phyloP scores from a whole-genome alignment of 23 tunicate species.

The Corella eumyota region DNA sequence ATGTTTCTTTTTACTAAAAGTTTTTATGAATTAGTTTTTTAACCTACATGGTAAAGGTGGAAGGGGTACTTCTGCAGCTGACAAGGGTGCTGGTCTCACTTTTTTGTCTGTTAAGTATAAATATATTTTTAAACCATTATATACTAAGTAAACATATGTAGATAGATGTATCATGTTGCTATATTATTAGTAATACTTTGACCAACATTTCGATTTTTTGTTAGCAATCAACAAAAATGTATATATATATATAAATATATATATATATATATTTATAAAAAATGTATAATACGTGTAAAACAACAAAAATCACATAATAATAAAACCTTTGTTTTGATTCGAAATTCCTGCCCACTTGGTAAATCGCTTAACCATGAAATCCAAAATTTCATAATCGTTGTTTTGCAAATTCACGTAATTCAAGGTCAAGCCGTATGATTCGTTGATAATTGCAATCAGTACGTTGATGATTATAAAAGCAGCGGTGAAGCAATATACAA shows the following conservation, averaged over 20 bases:
- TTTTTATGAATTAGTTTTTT: neutral
- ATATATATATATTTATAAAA: too few relatives aligned
- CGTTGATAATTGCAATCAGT: conserved; percentile 90
- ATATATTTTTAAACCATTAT: neutral
- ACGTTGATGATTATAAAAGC: conserved; percentile 82
- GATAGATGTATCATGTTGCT: too few relatives aligned
- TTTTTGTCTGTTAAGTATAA: conserved; percentile 12
- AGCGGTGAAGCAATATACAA: conserved; percentile 83
- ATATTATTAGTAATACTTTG: too few relatives aligned
- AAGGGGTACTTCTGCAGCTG: conserved; percentile 16
- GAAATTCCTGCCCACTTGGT: conserved; percentile 73
- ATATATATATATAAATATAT: too few relatives aligned
- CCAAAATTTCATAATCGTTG: conserved; percentile 86
- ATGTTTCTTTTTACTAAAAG: too few relatives aligned
- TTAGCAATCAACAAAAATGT: too few relatives aligned
- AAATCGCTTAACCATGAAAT: conserved; percentile 83
- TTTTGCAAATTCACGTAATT: conserved; percentile 6
- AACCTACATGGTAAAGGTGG: conserved; percentile 48
- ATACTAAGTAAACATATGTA: neutral
- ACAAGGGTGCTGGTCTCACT: conserved; percentile 2
- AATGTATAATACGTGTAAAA: too few relatives aligned
- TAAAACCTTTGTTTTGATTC: neutral
- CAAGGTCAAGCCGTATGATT: conserved; percentile 62
- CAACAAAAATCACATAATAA: neutral
- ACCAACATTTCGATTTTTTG: too few relatives aligned